Evolutionary conservation across 2,888 invertebrate genomes (phyloP).

Genomic region (Ochropleura plecta): DNA sequence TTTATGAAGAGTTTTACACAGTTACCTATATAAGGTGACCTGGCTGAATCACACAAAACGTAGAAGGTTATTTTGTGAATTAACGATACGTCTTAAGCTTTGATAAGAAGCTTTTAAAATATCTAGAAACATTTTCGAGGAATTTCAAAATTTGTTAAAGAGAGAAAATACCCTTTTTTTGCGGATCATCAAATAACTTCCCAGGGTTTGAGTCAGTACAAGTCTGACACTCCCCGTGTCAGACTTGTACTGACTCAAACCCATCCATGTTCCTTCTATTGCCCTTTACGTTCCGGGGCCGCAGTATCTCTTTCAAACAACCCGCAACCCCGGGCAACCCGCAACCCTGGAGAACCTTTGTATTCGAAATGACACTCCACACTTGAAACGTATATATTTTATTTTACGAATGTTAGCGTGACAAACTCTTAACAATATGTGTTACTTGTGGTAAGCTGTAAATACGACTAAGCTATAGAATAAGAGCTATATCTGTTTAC

Average conservation of each 20-base stretch:
- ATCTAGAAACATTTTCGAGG: not conserved
- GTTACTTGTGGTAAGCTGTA: constrained; percentile 37
- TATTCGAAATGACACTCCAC: constrained; percentile 31
- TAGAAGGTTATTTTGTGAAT: constrained; percentile 1
- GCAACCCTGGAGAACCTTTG: not conserved
- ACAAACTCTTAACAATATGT: constrained; percentile 43
- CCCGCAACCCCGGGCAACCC: too few relatives aligned
- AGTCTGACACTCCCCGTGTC: too few relatives aligned
- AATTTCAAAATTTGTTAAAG: not conserved
- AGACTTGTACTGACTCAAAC: too few relatives aligned
- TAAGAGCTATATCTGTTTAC: constrained; percentile 50
- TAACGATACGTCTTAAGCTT: not conserved
- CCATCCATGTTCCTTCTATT: too few relatives aligned
- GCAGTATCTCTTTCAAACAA: too few relatives aligned
- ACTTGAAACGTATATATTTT: constrained; percentile 33
- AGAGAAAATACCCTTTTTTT: constrained; percentile 5
- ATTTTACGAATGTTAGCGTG: constrained; percentile 28
- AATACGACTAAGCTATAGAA: constrained; percentile 40
- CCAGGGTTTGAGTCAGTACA: too few relatives aligned
- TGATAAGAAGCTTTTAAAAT: not conserved
- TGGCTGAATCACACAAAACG: not conserved
- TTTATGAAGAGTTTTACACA: constrained; percentile 28
- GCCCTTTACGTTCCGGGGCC: too few relatives aligned
- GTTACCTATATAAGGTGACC: constrained; percentile 18
- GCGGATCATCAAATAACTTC: too few relatives aligned